Evolutionary conservation across 2,113 vertebrate genomes (phyloP), one percentile per base, ranked within the genome.

Genomic region (Pristiophorus japonicus): DNA sequence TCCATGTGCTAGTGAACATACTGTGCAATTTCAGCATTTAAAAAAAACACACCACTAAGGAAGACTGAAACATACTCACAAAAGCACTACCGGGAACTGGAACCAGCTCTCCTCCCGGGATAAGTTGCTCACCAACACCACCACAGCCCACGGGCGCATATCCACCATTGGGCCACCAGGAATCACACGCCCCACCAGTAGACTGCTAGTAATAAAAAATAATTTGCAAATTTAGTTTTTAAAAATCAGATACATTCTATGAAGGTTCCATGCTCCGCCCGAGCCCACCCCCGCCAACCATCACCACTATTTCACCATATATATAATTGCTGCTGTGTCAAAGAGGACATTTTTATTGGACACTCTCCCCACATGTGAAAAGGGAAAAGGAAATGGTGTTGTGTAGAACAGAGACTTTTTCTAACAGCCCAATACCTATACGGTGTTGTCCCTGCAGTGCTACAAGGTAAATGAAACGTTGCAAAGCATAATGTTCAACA

Each of bases 101-200:
- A 94, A 14, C 66, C 42, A 70, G 42, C 1, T 70, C 93, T 22
- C 88, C 59, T 92, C 88, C 88, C 6, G 62, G 34, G 38, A 45
- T 6, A 70, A 70, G 66, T 70, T 94, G 65, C 27, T 70, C 93
- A 27, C 66, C 45, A 30, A 51, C 10, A 51, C 66, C 93, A 70
- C 66, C 66, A 51, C 65, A 70, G 30, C 93, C 51, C 45, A 70
- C 93, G 1, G 22, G 45, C 5, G 12, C 10, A 67, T 70, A 94
- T 51, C 66, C 93, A 94, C 93, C 93, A 70, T 27, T 45, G 18
- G 93, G 66, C 45, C 38, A 67, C 93, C 93, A 94, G 93, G 66
- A 30, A 30, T 94, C 93, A 94, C 22, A 45, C 42, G 63, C 92
- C 42, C 62, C 92, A 94, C 65, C 65, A 94, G 42, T 51, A 14